phyloP scores from a whole-genome alignment of 2,113 vertebrate species.

The Beaufortia kweichowensis region DNA sequence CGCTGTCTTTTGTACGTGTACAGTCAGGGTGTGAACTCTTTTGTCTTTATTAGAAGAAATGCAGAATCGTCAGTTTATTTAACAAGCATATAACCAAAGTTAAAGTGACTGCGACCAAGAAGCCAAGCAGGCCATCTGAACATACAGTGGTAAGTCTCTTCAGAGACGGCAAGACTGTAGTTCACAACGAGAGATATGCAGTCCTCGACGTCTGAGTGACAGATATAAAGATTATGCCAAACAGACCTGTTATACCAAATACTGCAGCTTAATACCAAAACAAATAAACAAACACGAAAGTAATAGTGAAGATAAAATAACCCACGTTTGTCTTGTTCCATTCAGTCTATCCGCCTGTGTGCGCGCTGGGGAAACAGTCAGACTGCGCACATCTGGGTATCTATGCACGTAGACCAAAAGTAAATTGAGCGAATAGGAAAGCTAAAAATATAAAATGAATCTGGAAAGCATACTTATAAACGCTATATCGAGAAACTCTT shows the following conservation, averaged over 20 bases:
- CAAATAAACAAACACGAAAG: not conserved
- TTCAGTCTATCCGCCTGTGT: constrained; percentile 54
- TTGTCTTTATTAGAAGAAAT: constrained; percentile 35
- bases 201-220: constrained; percentile 17
- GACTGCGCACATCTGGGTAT: constrained; percentile 8
- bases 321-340: constrained; percentile 16
- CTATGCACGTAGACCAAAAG: constrained; percentile 29
- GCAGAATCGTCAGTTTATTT: constrained; percentile 55
- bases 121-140: constrained; percentile 62
- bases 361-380: constrained; percentile 27
- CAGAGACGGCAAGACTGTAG: not conserved
- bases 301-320: not conserved
- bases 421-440: not conserved
- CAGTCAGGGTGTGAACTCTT: constrained; percentile 32
- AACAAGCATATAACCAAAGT: constrained; percentile 71
- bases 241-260: constrained; percentile 27
- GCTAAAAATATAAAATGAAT: not conserved
- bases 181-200: constrained; percentile 5
- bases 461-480: not conserved
- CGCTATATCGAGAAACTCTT: not conserved
- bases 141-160: constrained; percentile 50
- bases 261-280: constrained; percentile 15
- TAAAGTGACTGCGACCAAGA: constrained; percentile 49
- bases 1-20: constrained; percentile 59
- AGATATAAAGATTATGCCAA: constrained; percentile 9